Evolutionary conservation across 2,888 invertebrate genomes (phyloP), one percentile per base, ranked within the genome.

Genomic region (Erebia palarica): DNA sequence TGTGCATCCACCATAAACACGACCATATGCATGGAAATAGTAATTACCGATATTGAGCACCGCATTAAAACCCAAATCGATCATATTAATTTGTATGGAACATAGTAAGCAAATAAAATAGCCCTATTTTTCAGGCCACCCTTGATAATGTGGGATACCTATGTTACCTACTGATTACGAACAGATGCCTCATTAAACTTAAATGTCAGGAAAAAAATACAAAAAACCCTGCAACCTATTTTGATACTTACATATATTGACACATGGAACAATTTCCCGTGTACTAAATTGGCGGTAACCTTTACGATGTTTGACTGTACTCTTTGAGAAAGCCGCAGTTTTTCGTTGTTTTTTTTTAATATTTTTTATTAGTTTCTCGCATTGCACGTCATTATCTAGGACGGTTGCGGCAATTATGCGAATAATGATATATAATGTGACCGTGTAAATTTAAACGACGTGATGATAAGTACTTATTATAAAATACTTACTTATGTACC

Each of bases 291-390:
- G 42, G 18, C 47, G 10, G 36, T 59, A 44, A 68, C 63, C 64
- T 59, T 60, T 65, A 51, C 2, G 49, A 9, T 60, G 53, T 65
- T 21, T 53, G 68, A 68, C 44, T 69, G 47, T 66, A 64, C 66
- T 65, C 73, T 75, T 75, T 76, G 73, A 68, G 63, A 70, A 61
- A 51, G 68, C 74, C 75, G 77, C 75, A 69, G 72, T 73, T 73
- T 76, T 78, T 75, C 14, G 21, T 63, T 75, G 76, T 76, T 75
- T 76, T 76, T 49, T 27, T 27, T 27, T 27, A 1, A 27, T 36
- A 36, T 27, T 68, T 59, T 59, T 68, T 60, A 16, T 58, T 11
- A 65, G 51, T 53, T 53, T 53, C 16, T 53, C 53, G 53, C 65
- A 53, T 53, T 42, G 53, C 65, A 53, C 65, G 65, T 65, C 53